These are phyloP conservation scores for Apeltes quadracus DNA, from an alignment of 2,113 vertebrate species.

Conservation along the genomic window DNA sequence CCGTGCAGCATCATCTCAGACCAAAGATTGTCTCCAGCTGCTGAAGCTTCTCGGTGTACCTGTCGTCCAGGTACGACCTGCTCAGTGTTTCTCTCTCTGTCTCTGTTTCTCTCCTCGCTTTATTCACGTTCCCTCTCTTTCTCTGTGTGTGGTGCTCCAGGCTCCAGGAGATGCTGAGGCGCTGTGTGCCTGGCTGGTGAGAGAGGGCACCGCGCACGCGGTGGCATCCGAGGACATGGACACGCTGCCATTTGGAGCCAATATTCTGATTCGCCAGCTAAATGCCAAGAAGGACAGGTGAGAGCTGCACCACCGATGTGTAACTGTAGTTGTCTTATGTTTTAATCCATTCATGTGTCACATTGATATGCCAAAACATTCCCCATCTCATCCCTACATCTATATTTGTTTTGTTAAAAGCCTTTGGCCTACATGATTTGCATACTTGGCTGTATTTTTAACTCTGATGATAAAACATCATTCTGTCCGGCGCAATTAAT, in stretches of 20 bases:
- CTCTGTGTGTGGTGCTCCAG: constrained; percentile 48
- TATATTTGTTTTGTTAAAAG: neutral
- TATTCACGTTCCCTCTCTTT: neutral
- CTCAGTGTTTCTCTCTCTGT: neutral
- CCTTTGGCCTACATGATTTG: neutral
- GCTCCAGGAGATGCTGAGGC: constrained; percentile 85
- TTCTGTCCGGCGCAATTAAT: neutral
- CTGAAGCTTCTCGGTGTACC: constrained; percentile 82
- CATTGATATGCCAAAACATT: neutral
- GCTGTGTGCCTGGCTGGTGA: constrained; percentile 80
- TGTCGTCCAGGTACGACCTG: constrained; percentile 72
- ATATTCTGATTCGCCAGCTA: constrained; percentile 79
- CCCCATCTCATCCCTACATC: neutral
- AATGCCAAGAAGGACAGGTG: constrained; percentile 77
- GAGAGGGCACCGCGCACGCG: constrained; percentile 69
- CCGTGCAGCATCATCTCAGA: constrained; percentile 66
- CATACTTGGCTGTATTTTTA: neutral
- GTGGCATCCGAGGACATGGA: constrained; percentile 88
- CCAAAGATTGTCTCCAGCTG: constrained; percentile 71
- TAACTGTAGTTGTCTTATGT: neutral
- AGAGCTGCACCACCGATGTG: neutral
- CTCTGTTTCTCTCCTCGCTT: neutral
- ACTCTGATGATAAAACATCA: neutral
- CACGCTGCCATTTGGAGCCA: constrained; percentile 82
- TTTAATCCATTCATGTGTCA: no score